Evolutionary conservation across 2,888 invertebrate genomes (phyloP), one percentile per base, ranked within the genome.

Genomic region (Bellardia pandia): DNA sequence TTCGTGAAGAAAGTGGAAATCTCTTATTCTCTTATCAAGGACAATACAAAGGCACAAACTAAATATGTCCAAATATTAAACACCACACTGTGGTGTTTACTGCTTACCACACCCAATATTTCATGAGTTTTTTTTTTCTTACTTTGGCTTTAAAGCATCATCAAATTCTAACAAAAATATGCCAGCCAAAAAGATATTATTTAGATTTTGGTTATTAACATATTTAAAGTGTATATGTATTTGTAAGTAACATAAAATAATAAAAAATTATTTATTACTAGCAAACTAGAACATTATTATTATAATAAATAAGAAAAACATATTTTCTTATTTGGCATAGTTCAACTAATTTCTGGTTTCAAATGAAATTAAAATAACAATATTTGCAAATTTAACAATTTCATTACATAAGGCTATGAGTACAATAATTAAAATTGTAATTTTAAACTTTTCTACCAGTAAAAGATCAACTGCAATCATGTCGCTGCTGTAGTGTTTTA

Each of bases 341-440:
- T 16, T 53, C 51, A n/a, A 14, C 51, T n/a, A n/a, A n/a, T 14
- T 53, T 14, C 7, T 53, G n/a, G n/a, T 13, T n/a, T 53, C 51
- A 53, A 16, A n/a, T 53, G 2, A 53, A 53, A 13, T 16, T 53
- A 3, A 7, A 53, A 13, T 7, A 53, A 13, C 13, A 4, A 66
- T 11, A 45, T 37, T 37, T 4, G 37, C 37, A 58, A 58, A 58
- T 30, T 3, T 14, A 30, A 60, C 51, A 53, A 5, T 37, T n/a
- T 16, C 37, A 23, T 62, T 48, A 75, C 37, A 51, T 13, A 33
- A 37, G 3, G 11, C 13, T 33, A 62, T n/a, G n/a, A 53, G 37
- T 23, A 45, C 37, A 33, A 51, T 48, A 45, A 68, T 80, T 64
- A 76, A 77, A 51, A 86, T 30, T 71, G 71, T 76, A 76, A 80